Evolutionary conservation across 1,140 invertebrate genomes (phyloP).

Genomic region (Steinernema feltiae): DNA sequence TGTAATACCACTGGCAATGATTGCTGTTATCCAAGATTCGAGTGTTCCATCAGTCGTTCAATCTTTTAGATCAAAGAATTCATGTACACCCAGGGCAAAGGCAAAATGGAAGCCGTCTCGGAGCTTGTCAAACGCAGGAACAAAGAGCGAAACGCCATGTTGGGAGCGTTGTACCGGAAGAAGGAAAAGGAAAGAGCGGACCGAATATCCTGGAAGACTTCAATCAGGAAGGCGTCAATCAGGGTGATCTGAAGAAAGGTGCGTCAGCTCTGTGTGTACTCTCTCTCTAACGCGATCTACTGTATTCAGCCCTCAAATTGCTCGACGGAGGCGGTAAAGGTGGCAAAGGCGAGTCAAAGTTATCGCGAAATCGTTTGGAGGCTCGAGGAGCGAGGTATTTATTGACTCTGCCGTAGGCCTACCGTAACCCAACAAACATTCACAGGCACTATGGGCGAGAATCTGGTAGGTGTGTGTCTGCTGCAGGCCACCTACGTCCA

Average conservation of each 20-base stretch:
- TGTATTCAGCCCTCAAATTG: conserved; percentile 30
- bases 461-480: conserved; percentile 84
- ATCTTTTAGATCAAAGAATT: conserved; percentile 65
- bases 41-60: too few relatives aligned
- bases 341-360: conserved; percentile 28
- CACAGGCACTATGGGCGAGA: conserved; percentile 83
- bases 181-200: conserved; percentile 38
- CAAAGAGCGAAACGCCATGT: conserved; percentile 31
- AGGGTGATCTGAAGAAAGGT: conserved; percentile 38
- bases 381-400: conserved; percentile 30
- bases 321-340: conserved; percentile 34
- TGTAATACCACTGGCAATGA: too few relatives aligned
- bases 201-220: conserved; percentile 39
- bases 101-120: conserved; percentile 28
- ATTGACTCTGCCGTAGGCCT: background rate
- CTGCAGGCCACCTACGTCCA: conserved; percentile 82
- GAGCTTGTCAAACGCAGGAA: conserved; percentile 33
- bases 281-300: background rate
- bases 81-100: conserved; percentile 35
- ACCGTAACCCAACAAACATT: conserved; percentile 18
- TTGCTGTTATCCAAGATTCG: too few relatives aligned
- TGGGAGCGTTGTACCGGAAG: conserved; percentile 32
- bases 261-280: background rate
- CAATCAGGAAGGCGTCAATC: conserved; percentile 28
- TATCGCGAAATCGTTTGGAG: conserved; percentile 32